Conservation (phyloP, 2,888 invertebrate species). For the Apeira syringaria region DNA sequence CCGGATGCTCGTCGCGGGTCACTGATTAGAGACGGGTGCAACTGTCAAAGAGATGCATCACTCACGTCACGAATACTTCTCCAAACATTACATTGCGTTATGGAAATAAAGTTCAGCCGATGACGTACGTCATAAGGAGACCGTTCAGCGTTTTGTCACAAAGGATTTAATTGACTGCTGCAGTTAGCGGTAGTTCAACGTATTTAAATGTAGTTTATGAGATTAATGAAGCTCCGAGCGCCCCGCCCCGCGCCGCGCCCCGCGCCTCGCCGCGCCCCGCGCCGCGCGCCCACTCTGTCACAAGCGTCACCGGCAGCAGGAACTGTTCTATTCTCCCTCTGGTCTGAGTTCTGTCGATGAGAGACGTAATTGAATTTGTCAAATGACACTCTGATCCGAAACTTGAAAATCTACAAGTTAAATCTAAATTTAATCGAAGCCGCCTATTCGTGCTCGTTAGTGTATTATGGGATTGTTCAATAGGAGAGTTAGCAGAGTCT, state of each 20-base stretch:
- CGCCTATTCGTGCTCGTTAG: no score
- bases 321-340: slow-evolving; percentile 69
- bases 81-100: slow-evolving; percentile 39
- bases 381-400: slow-evolving; percentile 62
- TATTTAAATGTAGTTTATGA: slow-evolving; percentile 74
- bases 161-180: slow-evolving; percentile 53
- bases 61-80: slow-evolving; percentile 42
- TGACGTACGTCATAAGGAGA: slow-evolving; percentile 46
- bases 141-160: slow-evolving; percentile 41
- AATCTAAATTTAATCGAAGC: no score
- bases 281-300: slow-evolving; percentile 56
- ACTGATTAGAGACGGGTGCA: slow-evolving; percentile 28
- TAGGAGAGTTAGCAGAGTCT: no score
- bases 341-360: slow-evolving; percentile 52
- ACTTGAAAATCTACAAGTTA: no score
- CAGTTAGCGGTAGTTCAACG: slow-evolving; percentile 48
- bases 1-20: slow-evolving; percentile 28
- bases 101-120: slow-evolving; percentile 4
- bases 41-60: slow-evolving; percentile 45
- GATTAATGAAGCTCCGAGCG: slow-evolving; percentile 68
- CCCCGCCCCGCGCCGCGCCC: no score
- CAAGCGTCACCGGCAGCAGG: slow-evolving; percentile 70
- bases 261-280: no score
- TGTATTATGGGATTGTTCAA: no score
- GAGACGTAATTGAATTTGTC: slow-evolving; percentile 75